These are phyloP conservation scores for Xylocampa areola DNA, from an alignment of 2,888 invertebrate species.

Conservation along the genomic window DNA sequence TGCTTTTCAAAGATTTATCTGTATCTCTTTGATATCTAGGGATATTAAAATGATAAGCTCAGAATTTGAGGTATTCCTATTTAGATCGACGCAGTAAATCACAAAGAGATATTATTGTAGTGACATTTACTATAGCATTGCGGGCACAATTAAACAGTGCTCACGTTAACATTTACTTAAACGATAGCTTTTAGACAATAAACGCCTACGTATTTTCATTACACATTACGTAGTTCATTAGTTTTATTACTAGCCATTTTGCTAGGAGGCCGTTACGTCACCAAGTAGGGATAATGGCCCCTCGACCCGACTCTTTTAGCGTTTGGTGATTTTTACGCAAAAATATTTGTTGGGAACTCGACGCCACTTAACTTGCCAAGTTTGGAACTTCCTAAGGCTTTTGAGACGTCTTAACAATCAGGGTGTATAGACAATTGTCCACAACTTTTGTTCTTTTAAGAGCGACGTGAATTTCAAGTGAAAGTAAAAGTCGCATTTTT, in stretches of 20 bases:
- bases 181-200: constrained; percentile 42
- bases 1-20: too few relatives aligned
- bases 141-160: constrained; percentile 39
- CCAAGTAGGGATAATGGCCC: constrained; percentile 37
- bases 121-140: constrained; percentile 27
- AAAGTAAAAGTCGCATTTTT: not conserved
- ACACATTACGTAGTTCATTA: constrained; percentile 54
- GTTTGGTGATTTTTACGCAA: constrained; percentile 25
- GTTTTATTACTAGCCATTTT: constrained; percentile 55
- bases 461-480: constrained; percentile 22
- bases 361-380: constrained; percentile 19
- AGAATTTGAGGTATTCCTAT: not conserved
- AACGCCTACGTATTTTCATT: constrained; percentile 56
- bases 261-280: constrained; percentile 44
- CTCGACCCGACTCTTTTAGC: constrained; percentile 23
- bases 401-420: constrained; percentile 25
- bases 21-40: too few relatives aligned
- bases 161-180: constrained; percentile 43
- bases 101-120: constrained; percentile 4
- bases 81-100: constrained; percentile 1
- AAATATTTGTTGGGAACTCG: constrained; percentile 49
- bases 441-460: constrained; percentile 16
- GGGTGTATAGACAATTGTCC: constrained; percentile 9
- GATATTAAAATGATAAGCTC: not conserved
- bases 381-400: constrained; percentile 23